phyloP scores from a whole-genome alignment of 2,888 invertebrate species.

The Gasteruption jaculator region DNA sequence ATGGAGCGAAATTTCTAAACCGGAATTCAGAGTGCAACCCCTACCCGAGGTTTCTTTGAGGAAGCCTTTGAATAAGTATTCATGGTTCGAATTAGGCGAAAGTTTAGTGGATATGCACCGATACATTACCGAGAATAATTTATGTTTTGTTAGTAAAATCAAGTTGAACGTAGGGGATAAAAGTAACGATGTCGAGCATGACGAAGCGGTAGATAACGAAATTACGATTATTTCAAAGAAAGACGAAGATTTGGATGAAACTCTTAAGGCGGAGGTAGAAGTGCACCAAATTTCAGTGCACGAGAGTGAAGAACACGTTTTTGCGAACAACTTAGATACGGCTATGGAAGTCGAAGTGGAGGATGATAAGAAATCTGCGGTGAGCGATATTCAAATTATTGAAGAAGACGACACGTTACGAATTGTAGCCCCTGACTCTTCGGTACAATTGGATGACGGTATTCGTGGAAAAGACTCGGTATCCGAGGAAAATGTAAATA shows the following conservation, averaged over 20 bases:
- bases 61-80: conserved; percentile 58
- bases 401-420: conserved; percentile 38
- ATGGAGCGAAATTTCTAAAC: conserved; percentile 56
- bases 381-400: conserved; percentile 38
- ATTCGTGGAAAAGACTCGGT: conserved; percentile 10
- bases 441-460: conserved; percentile 26
- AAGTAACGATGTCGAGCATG: conserved; percentile 7
- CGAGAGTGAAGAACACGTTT: conserved; percentile 25
- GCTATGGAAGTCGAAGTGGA: conserved; percentile 35
- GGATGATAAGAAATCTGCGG: conserved; percentile 39
- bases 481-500: conserved; percentile 22
- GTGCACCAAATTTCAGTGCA: too few species aligned
- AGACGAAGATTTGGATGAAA: conserved; percentile 50
- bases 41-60: conserved; percentile 58
- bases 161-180: conserved; percentile 35
- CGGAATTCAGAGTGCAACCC: conserved; percentile 54
- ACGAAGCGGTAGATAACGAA: conserved; percentile 16
- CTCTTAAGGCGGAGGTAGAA: conserved; percentile 16
- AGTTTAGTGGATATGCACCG: conserved; percentile 64
- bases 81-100: conserved; percentile 66
- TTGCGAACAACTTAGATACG: conserved; percentile 27
- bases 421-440: conserved; percentile 32
- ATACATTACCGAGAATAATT: conserved; percentile 60
- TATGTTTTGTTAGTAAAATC: conserved; percentile 56
- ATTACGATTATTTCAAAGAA: conserved; percentile 22